Evolutionary conservation across 2,888 invertebrate species (phyloP), one percentile per base, ranked within the genome.

Genomic region (Tetanocera ferruginea): DNA sequence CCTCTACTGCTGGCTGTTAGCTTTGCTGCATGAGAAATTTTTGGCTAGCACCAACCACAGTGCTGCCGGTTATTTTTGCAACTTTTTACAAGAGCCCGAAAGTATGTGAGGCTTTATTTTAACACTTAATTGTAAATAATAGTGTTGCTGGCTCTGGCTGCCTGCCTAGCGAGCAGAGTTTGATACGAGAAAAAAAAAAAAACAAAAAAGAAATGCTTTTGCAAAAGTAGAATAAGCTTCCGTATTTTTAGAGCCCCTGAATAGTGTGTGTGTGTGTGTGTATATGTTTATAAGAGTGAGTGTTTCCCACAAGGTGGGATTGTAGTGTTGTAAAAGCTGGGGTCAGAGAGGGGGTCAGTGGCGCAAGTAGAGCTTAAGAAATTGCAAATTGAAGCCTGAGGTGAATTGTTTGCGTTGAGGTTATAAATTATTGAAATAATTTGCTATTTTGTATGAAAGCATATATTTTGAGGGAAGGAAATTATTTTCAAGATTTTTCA

Each of bases 401-500:
- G 49, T 34, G 37, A 51, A 55, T 34, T 69, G 25, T 51, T 62
- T 60, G 31, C 55, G 34, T 25, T 34, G 51, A 17, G 43, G 34
- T 76, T 64, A 76, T 77, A 77, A 77, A 77, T 77, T 71, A 72
- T 72, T 55, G 55, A 77, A 77, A 77, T 72, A 72, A 71, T 77
- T 77, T 77, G 19, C 37, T 71, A 28, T 34, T 19, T 75, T 17
- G 52, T 17, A 19, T 11, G 11, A 43, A 43, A 43, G 14, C 43
- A 14, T 43, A 43, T 43, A 43, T 43, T 14, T 43, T 43, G 14
- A 43, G 43, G 6, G 2, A 64, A 23, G 11, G 34, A 64, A 64
- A 19, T 8, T 31, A 14, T 11, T 55, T 71, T 37, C 28, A 71
- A 71, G 52, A 57, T 28, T 71, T 71, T 34, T 14, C 17, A 34